Conservation (phyloP, 2,113 vertebrate species). For the Gnathochromis pfefferi region DNA sequence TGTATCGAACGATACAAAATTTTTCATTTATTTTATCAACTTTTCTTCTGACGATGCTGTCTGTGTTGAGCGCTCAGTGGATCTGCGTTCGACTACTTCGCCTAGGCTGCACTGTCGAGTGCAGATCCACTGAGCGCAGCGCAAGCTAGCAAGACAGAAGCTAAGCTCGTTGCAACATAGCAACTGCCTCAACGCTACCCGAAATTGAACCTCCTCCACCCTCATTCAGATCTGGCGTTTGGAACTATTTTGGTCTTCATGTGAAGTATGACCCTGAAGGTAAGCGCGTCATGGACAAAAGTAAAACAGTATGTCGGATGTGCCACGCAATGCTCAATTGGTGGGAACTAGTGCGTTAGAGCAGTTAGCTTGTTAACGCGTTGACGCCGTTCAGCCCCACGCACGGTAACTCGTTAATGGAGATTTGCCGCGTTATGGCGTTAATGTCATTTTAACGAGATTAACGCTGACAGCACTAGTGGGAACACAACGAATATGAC, state of each 20-base stretch:
- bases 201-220: accelerated
- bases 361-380: too few species aligned
- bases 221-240: background rate
- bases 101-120: accelerated
- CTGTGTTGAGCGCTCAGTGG: background rate
- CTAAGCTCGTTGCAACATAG: background rate
- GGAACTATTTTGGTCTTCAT: accelerated
- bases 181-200: too few species aligned
- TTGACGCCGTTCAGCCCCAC: too few species aligned
- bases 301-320: too few species aligned
- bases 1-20: accelerated
- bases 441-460: accelerated
- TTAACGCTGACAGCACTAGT: too few species aligned
- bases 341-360: accelerated
- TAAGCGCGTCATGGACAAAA: accelerated
- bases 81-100: accelerated
- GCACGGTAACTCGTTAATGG: accelerated
- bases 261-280: accelerated
- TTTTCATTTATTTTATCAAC: background rate
- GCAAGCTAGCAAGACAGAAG: background rate
- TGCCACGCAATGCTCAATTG: too few species aligned
- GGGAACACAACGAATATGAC: too few species aligned
- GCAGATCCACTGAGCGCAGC: accelerated
- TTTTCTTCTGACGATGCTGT: background rate
- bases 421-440: accelerated